A percentile compares a stretch with the other conserved stretches of the same genome.
phyloP scores from a whole-genome alignment of 1,140 invertebrate species.

The Antheraea pernyi region DNA sequence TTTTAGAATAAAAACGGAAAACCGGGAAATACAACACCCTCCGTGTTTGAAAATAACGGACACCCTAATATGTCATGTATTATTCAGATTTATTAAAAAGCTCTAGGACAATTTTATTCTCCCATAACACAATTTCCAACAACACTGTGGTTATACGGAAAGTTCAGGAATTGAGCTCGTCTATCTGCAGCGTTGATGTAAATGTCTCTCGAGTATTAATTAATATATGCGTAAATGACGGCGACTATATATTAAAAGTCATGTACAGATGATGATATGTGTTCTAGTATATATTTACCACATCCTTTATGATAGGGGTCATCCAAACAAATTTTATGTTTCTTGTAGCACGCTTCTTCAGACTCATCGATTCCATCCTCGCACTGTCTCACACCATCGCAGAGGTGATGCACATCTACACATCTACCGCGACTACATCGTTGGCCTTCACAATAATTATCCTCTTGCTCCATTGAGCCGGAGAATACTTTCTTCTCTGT shows the following conservation, averaged over 20 bases:
- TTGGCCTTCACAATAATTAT: slow-evolving; percentile 78
- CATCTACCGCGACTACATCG: slow-evolving; percentile 87
- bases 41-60: too few species aligned
- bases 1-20: too few species aligned
- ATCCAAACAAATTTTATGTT: slow-evolving; percentile 40
- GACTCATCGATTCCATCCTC: slow-evolving; percentile 84
- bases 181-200: too few species aligned
- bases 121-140: too few species aligned
- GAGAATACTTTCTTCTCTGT: slow-evolving; percentile 10
- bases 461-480: slow-evolving; percentile 25
- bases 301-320: slow-evolving; percentile 63
- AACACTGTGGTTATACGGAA: too few species aligned
- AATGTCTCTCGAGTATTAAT: too few species aligned
- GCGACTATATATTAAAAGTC: too few species aligned
- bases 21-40: too few species aligned
- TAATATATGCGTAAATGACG: too few species aligned
- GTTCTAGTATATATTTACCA: slow-evolving; percentile 41
- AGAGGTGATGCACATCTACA: slow-evolving; percentile 81
- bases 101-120: background rate
- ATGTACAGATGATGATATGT: background rate
- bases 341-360: slow-evolving; percentile 69
- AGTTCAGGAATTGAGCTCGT: too few species aligned
- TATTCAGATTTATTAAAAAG: background rate
- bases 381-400: slow-evolving; percentile 87
- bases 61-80: background rate